phyloP scores from a whole-genome alignment of 2,888 invertebrate species.

The Tipula vernalis region DNA sequence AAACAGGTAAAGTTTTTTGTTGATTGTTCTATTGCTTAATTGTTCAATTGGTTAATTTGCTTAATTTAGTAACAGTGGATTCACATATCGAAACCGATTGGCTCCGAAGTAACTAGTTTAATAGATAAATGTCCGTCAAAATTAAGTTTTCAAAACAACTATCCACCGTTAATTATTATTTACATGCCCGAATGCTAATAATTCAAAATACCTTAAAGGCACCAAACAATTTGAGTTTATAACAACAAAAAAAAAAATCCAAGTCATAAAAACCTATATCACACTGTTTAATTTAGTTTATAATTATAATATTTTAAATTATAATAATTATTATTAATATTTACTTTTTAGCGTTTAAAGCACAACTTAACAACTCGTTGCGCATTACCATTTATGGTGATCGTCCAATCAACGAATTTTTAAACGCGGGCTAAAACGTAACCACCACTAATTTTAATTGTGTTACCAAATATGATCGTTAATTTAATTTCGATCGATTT shows the following conservation, averaged over 20 bases:
- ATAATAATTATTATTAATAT: background rate
- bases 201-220: background rate
- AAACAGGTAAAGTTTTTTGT: too few species aligned
- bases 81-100: too few species aligned
- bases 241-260: background rate
- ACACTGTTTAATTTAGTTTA: background rate
- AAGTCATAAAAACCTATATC: background rate
- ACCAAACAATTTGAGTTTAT: background rate
- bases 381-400: background rate
- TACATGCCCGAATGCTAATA: background rate
- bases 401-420: background rate
- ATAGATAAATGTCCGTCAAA: background rate
- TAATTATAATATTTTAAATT: background rate
- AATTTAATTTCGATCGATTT: background rate
- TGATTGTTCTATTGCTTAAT: too few species aligned
- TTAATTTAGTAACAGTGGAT: too few species aligned
- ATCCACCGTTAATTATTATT: background rate
- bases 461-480: background rate
- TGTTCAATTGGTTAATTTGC: too few species aligned
- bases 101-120: too few species aligned
- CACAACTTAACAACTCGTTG: background rate
- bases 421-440: background rate
- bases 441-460: background rate
- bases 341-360: background rate
- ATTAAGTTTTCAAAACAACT: background rate